Conservation (phyloP, 2,888 invertebrate genomes). For the Leptopilina drosophilae region DNA sequence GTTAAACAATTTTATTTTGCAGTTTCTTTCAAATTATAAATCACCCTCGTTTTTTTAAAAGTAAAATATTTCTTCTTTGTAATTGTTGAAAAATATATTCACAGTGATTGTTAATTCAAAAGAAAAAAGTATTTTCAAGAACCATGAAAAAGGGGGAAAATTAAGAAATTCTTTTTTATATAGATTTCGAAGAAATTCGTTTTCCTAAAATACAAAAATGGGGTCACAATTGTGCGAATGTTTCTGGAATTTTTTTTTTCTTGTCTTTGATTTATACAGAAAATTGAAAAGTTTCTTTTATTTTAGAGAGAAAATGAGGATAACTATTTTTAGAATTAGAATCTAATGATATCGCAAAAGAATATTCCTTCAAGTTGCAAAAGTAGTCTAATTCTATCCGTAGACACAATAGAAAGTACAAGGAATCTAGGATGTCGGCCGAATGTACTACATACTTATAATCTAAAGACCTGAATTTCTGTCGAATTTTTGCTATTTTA, state of each 20-base stretch:
- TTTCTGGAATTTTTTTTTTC: not conserved
- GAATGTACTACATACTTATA: conserved; percentile 54
- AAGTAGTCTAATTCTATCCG: conserved; percentile 66
- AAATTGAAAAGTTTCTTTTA: conserved; percentile 10
- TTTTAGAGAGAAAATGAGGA: conserved; percentile 27
- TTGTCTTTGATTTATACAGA: not conserved
- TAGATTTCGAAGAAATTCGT: too few species aligned
- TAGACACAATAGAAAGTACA: conserved; percentile 72
- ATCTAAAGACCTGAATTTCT: conserved; percentile 65
- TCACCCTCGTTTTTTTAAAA: too few species aligned
- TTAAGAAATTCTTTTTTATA: too few species aligned
- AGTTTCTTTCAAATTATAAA: too few species aligned
- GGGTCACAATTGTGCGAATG: too few species aligned
- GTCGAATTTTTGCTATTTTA: conserved; percentile 55
- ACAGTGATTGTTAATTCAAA: too few species aligned
- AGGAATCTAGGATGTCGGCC: conserved; percentile 67
- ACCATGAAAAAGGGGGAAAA: too few species aligned
- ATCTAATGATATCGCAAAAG: conserved; percentile 13
- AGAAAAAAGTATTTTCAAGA: too few species aligned
- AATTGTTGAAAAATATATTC: too few species aligned
- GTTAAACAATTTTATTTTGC: too few species aligned
- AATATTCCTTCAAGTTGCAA: conserved; percentile 45
- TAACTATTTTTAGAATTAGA: conserved; percentile 8
- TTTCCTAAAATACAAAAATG: not conserved
- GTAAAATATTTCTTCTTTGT: too few species aligned